phyloP scores from a whole-genome alignment of 1,140 invertebrate genomes.

The Maconellicoccus hirsutus region DNA sequence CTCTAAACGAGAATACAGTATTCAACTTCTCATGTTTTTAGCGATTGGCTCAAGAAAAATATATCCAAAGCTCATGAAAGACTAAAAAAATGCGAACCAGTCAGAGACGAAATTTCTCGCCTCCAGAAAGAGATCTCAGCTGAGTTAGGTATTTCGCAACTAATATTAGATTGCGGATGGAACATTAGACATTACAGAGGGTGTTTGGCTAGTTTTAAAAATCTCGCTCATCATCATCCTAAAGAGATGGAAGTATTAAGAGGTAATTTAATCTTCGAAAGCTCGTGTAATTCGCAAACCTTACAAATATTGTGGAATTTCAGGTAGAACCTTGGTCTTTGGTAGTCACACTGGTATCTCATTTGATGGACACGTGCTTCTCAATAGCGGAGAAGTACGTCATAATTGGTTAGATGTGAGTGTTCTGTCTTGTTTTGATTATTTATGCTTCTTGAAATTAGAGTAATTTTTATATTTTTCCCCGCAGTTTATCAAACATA shows the following conservation, averaged over 20 bases:
- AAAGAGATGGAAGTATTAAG: conserved; percentile 51
- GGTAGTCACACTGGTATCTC: conserved; percentile 78
- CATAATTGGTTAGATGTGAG: conserved; percentile 81
- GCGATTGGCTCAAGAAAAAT: conserved; percentile 54
- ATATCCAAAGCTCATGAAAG: conserved; percentile 46
- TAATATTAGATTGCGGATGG: conserved; percentile 74
- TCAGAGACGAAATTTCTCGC: conserved; percentile 52
- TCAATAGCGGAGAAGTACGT: conserved; percentile 80
- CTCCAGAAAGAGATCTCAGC: conserved; percentile 44
- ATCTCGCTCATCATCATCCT: conserved; percentile 55
- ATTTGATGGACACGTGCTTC: conserved; percentile 72
- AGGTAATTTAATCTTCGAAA: conserved; percentile 34
- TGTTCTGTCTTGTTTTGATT: too few relatives aligned
- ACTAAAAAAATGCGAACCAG: conserved; percentile 44
- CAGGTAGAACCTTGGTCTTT: conserved; percentile 62
- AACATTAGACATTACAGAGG: conserved; percentile 75
- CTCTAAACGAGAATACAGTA: background rate
- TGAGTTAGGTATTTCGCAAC: conserved; percentile 44
- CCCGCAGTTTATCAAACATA: conserved; percentile 73
- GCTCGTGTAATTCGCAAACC: background rate
- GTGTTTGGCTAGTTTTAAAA: conserved; percentile 61
- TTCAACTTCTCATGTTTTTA: conserved; percentile 29
- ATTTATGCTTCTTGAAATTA: too few relatives aligned
- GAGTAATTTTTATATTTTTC: too few relatives aligned
- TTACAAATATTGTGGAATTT: conserved; percentile 28